Evolutionary conservation across 2,113 vertebrate species (phyloP), one percentile per base, ranked within the genome.

Genomic region (Ariopsis seemanni): DNA sequence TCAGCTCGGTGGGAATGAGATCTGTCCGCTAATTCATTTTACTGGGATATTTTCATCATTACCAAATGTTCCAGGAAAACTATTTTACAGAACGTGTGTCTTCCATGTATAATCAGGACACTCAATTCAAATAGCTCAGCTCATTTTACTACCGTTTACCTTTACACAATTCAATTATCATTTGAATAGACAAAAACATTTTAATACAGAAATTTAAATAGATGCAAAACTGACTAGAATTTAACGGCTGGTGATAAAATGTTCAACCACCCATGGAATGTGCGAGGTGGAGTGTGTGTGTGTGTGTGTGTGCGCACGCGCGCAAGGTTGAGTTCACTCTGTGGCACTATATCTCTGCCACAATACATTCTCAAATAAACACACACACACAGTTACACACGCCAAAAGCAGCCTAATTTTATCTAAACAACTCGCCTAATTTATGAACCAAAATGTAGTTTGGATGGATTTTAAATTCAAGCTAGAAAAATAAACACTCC

Each of bases 351-450:
- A 63, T 60, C 48, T 88, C 91, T 85, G 82, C 86, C 89, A 87
- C 78, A 85, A 85, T 87, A 89, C 91, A 88, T 89, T 82, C 87
- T 85, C 69, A 89, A 86, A 90, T 83, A 82, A 83, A 86, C 85
- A 65, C 55, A 89, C 82, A 84, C 22, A 62, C 3, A 78, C n/a
- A 84, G 22, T 80, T 25, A 85, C 42, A 82, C 65, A 82, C 2
- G 12, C 34, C 42, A 5, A 60, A 42, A 42, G n/a, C n/a, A 80
- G n/a, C 15, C n/a, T 58, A 1, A 80, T 30, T 57, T 27, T 7
- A 52, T 53, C 3, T 15, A 55, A 80, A 80, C 11, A 1, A 8
- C 52, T 57, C n/a, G 30, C n/a, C 78, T 80, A 80, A 18, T 58
- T 80, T 10, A 80, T 34, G 57, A 20, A 65, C 2, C 4, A 15